Evolutionary conservation across 2,888 invertebrate species (phyloP).

Genomic region (Drosophila neutralis): DNA sequence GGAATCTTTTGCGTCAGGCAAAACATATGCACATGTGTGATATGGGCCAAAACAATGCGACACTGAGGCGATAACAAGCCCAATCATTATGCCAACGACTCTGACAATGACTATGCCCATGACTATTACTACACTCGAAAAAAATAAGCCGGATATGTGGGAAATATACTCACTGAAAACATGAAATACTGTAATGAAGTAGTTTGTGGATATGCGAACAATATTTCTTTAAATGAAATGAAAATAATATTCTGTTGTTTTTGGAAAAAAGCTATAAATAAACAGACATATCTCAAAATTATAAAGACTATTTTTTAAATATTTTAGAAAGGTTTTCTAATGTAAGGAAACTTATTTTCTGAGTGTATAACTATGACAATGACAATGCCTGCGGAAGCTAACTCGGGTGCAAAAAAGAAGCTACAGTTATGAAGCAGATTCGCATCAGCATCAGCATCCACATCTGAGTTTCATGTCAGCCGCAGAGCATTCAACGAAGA

Average conservation of each 20-base stretch:
- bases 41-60: constrained; percentile 67
- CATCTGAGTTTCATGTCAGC: constrained; percentile 33
- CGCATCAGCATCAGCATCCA: constrained; percentile 18
- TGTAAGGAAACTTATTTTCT: neutral
- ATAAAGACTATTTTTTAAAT: too few relatives aligned
- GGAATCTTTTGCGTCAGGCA: constrained; percentile 39
- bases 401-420: constrained; percentile 25
- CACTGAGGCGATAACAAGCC: constrained; percentile 76
- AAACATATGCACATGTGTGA: constrained; percentile 45
- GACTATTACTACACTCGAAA: constrained; percentile 6
- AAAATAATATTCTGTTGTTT: too few relatives aligned
- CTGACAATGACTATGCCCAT: constrained; percentile 53
- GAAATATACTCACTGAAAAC: too few relatives aligned
- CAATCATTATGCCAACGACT: constrained; percentile 70
- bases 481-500: constrained; percentile 43
- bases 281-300: too few relatives aligned
- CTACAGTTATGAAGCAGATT: constrained; percentile 49
- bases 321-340: too few relatives aligned
- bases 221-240: too few relatives aligned
- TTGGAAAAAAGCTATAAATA: too few relatives aligned
- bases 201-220: too few relatives aligned
- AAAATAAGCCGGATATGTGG: neutral
- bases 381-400: constrained; percentile 16
- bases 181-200: too few relatives aligned
- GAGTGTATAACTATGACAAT: constrained; percentile 53